phyloP scores from a whole-genome alignment of 2,888 invertebrate genomes.

The Tetragonula carbonaria region DNA sequence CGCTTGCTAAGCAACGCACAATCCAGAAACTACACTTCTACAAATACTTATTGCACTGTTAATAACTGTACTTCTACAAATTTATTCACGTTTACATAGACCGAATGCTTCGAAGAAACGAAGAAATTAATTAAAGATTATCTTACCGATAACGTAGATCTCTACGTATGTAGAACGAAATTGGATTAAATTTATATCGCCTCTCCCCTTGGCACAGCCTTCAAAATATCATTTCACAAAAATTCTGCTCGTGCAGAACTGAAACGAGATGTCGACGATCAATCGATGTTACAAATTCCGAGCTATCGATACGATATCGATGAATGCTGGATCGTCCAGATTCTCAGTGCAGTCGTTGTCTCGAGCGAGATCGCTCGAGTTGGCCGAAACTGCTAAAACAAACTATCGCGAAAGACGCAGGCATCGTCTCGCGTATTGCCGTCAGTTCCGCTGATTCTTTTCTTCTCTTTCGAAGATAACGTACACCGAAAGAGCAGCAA shows the following conservation, averaged over 20 bases:
- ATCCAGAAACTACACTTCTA: too few species aligned
- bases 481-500: not conserved
- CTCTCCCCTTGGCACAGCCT: not conserved
- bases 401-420: slow-evolving; percentile 26
- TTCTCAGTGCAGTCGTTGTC: slow-evolving; percentile 14
- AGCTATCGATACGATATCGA: not conserved
- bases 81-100: too few species aligned
- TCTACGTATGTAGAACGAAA: not conserved
- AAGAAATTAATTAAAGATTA: too few species aligned
- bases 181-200: not conserved
- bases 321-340: slow-evolving; percentile 22
- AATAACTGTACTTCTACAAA: too few species aligned
- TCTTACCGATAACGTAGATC: not conserved
- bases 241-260: not conserved
- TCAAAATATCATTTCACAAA: not conserved
- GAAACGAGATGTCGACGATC: not conserved
- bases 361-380: slow-evolving; percentile 31
- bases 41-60: too few species aligned
- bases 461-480: not conserved
- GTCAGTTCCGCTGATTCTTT: not conserved
- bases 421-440: not conserved
- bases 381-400: slow-evolving; percentile 28
- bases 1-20: too few species aligned
- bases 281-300: slow-evolving; percentile 19
- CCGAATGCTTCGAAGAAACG: too few species aligned